Evolutionary conservation across 1,140 invertebrate genomes (phyloP).

Genomic region (Orchestia grillus): DNA sequence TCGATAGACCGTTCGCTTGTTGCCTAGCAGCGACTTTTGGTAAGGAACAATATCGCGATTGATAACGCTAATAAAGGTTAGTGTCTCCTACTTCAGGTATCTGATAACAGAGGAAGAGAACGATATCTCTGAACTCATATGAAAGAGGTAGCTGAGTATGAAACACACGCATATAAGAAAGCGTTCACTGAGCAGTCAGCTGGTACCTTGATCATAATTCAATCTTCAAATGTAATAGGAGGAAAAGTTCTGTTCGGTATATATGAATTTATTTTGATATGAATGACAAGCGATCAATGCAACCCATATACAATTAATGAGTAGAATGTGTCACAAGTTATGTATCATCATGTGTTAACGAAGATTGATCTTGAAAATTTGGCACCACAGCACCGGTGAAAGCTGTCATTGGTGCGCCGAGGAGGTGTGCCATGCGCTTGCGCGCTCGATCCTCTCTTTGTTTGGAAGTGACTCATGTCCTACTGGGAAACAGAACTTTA

Average conservation of each 20-base stretch:
- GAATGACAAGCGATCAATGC: background rate
- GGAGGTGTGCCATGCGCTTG: conserved; percentile 42
- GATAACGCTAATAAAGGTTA: conserved; percentile 1
- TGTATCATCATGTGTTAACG: background rate
- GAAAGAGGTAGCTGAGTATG: background rate
- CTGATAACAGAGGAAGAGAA: conserved; percentile 20
- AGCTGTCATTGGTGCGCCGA: background rate
- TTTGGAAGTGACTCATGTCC: conserved; percentile 35
- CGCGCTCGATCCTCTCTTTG: background rate
- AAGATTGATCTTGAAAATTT: conserved; percentile 54
- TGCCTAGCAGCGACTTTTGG: conserved; percentile 15
- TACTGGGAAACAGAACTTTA: background rate
- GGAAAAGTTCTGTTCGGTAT: background rate
- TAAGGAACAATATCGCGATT: conserved; percentile 34
- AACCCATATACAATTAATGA: background rate
- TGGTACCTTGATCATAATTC: background rate
- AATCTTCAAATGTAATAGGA: background rate
- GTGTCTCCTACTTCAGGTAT: background rate
- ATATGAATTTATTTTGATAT: background rate
- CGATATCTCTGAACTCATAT: background rate
- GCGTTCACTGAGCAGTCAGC: background rate
- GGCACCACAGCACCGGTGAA: conserved; percentile 48
- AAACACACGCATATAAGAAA: background rate
- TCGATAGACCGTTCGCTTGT: conserved; percentile 21
- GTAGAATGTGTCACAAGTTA: background rate